These are phyloP conservation scores for Coelopa pilipes DNA, from an alignment of 2,888 invertebrate genomes.

Conservation along the genomic window DNA sequence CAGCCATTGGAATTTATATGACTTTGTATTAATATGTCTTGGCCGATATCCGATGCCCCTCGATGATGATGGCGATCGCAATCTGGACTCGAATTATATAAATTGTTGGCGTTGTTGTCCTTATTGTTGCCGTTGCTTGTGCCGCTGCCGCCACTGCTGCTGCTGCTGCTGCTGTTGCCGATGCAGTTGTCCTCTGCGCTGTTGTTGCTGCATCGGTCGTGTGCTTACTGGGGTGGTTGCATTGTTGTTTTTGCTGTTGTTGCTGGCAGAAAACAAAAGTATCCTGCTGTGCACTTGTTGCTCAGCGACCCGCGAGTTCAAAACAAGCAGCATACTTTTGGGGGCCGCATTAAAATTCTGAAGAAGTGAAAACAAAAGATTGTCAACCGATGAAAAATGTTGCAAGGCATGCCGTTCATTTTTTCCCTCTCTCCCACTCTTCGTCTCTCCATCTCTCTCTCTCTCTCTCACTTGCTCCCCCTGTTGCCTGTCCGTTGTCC, in stretches of 20 bases:
- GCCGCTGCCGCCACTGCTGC: conserved; percentile 59
- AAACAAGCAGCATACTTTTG: conserved; percentile 39
- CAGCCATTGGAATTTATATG: conserved; percentile 48
- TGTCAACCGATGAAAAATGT: conserved; percentile 49
- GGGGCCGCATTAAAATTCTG: conserved; percentile 49
- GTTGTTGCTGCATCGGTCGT: conserved; percentile 53
- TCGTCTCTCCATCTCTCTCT: no score
- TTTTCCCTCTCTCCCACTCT: no score
- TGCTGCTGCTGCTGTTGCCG: conserved; percentile 48
- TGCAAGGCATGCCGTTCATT: neutral
- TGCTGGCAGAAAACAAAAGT: conserved; percentile 26
- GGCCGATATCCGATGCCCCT: conserved; percentile 37
- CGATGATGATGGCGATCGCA: conserved; percentile 16
- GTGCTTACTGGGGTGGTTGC: no score
- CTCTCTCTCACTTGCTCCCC: no score
- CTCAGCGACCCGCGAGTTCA: conserved; percentile 44
- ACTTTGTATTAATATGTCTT: conserved; percentile 51
- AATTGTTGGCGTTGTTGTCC: conserved; percentile 33
- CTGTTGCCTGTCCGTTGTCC: no score
- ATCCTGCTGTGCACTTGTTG: conserved; percentile 63
- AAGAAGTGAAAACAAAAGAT: conserved; percentile 65
- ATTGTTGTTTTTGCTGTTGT: conserved; percentile 22
- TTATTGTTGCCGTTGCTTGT: conserved; percentile 18
- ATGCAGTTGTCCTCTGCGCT: conserved; percentile 56
- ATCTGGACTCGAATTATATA: conserved; percentile 35